Conservation (phyloP, 2,888 invertebrate species). For the Orchesellides sinensis region DNA sequence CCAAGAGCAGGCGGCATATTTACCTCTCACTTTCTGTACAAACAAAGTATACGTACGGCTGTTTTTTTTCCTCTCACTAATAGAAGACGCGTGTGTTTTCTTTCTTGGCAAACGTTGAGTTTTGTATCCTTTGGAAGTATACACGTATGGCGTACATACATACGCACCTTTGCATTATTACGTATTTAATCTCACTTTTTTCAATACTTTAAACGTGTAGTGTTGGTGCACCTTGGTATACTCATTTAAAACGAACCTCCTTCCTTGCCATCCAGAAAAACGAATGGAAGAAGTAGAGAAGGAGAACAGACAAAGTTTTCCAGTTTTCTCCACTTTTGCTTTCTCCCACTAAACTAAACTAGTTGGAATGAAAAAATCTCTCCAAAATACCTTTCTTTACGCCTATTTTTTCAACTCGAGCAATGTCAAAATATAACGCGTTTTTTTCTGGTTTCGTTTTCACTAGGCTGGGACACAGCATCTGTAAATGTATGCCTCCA, state of each 20-base stretch:
- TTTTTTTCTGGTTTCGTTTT: no score
- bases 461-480: neutral
- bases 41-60: constrained; percentile 25
- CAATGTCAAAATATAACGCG: constrained; percentile 25
- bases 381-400: constrained; percentile 37
- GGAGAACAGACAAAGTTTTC: constrained; percentile 50
- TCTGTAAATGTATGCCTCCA: neutral
- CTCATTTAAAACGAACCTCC: constrained; percentile 33
- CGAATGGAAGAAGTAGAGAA: constrained; percentile 19
- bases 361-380: constrained; percentile 41
- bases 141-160: constrained; percentile 3
- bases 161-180: neutral
- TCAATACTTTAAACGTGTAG: neutral
- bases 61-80: constrained; percentile 30
- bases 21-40: constrained; percentile 51
- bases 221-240: constrained; percentile 1
- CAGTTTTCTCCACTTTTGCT: constrained; percentile 34
- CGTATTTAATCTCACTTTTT: constrained; percentile 57
- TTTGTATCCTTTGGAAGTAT: constrained; percentile 44
- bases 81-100: constrained; percentile 47
- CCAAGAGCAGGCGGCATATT: constrained; percentile 61
- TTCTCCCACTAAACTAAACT: constrained; percentile 20
- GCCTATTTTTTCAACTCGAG: constrained; percentile 29
- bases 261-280: constrained; percentile 38
- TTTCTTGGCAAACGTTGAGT: constrained; percentile 51